Conservation (phyloP, 2,888 invertebrate species). For the Acanthosoma haemorrhoidale region DNA sequence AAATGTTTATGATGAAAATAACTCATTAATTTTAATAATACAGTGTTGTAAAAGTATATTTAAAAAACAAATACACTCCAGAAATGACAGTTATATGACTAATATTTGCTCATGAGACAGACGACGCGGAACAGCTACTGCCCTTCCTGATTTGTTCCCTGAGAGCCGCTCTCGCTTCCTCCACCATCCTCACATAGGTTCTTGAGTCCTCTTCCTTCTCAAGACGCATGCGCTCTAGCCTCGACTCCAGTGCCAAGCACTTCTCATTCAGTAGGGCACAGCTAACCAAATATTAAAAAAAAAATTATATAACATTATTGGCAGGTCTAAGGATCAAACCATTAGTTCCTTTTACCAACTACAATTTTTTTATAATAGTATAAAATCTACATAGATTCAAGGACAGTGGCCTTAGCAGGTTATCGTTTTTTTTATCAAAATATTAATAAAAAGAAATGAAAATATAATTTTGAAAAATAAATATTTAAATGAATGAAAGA, state of each 20-base stretch:
- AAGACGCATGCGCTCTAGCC: conserved; percentile 57
- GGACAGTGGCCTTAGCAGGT: too few species aligned
- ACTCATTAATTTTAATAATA: too few species aligned
- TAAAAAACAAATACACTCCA: neutral
- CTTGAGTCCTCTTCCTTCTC: conserved; percentile 51
- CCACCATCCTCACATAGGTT: conserved; percentile 37
- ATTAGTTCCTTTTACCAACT: too few species aligned
- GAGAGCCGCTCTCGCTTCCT: conserved; percentile 36
- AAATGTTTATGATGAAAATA: too few species aligned
- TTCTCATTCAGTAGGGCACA: conserved; percentile 62
- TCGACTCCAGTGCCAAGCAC: conserved; percentile 58
- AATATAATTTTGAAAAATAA: too few species aligned
- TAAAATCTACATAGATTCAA: too few species aligned
- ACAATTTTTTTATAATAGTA: too few species aligned
- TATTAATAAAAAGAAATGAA: too few species aligned
- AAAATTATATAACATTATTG: neutral
- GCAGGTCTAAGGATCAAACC: too few species aligned
- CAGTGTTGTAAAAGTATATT: neutral
- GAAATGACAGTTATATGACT: neutral
- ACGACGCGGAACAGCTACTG: neutral
- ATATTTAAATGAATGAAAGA: too few species aligned
- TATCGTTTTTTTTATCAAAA: too few species aligned
- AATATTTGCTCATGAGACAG: neutral
- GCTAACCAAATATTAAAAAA: conserved; percentile 21
- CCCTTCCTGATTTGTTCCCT: conserved; percentile 34